phyloP scores from a whole-genome alignment of 2,888 invertebrate species.

The Synanthedon andrenaeformis region DNA sequence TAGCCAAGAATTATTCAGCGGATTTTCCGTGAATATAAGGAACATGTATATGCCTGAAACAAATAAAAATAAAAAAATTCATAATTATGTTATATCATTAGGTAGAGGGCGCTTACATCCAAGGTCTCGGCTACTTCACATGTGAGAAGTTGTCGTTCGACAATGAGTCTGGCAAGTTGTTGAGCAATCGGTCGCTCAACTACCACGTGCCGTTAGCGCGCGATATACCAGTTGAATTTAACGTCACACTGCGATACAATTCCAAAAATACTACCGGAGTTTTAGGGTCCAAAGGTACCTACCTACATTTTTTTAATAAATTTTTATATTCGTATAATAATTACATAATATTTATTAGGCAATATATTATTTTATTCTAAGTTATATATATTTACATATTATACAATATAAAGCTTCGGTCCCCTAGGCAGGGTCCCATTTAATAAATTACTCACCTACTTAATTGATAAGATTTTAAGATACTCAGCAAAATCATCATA shows the following conservation, averaged over 20 bases:
- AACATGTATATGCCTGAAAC: too few species aligned
- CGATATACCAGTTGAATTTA: constrained; percentile 77
- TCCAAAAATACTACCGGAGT: constrained; percentile 74
- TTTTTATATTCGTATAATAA: too few species aligned
- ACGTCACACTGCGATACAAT: constrained; percentile 73
- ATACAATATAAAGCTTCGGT: too few species aligned
- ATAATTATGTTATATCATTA: constrained; percentile 8
- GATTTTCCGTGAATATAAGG: too few species aligned
- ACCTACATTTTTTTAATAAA: background rate
- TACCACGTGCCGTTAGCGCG: constrained; percentile 76
- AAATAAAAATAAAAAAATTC: too few species aligned
- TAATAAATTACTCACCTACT: too few species aligned
- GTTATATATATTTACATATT: too few species aligned
- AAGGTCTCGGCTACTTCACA: constrained; percentile 78
- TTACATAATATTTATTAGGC: too few species aligned
- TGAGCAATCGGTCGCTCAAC: constrained; percentile 77
- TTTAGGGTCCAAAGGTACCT: constrained; percentile 73
- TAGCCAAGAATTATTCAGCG: too few species aligned
- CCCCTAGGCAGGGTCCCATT: too few species aligned
- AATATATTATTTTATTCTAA: too few species aligned
- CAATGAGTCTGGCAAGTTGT: constrained; percentile 69
- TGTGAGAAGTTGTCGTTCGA: constrained; percentile 75
- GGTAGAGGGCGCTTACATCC: constrained; percentile 79
- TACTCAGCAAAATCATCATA: background rate
- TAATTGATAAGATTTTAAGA: background rate